phyloP scores from a whole-genome alignment of 2,888 invertebrate genomes.

The Miltochrista miniata region DNA sequence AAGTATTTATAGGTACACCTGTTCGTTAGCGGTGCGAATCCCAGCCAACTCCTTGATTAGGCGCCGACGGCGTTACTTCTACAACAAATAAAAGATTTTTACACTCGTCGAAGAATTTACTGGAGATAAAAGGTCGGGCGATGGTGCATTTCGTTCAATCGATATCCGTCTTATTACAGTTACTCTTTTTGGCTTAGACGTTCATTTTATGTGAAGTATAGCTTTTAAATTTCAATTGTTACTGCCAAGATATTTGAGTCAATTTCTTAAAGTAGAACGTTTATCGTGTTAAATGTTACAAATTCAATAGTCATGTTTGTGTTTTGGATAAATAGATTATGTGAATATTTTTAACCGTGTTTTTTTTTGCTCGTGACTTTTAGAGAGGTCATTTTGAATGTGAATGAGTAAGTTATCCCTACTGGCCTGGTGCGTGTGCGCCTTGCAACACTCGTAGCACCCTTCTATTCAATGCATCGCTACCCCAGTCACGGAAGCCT shows the following conservation, averaged over 20 bases:
- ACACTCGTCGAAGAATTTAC: constrained; percentile 63
- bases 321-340: too few relatives aligned
- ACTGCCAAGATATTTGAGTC: not conserved
- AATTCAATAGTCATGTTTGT: too few relatives aligned
- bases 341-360: too few relatives aligned
- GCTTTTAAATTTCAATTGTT: not conserved
- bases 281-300: constrained; percentile 17
- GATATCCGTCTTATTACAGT: constrained; percentile 6
- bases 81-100: constrained; percentile 78
- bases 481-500: constrained; percentile 75
- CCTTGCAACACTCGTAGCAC: constrained; percentile 19
- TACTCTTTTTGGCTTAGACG: constrained; percentile 3
- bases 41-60: constrained; percentile 83
- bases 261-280: constrained; percentile 7
- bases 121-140: constrained; percentile 43
- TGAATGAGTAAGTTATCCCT: constrained; percentile 69
- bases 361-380: too few relatives aligned
- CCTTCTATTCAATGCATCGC: constrained; percentile 42
- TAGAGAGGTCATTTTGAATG: constrained; percentile 71
- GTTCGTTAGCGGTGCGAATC: constrained; percentile 80
- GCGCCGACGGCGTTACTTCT: constrained; percentile 76
- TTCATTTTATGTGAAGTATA: not conserved
- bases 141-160: constrained; percentile 20
- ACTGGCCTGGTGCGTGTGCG: constrained; percentile 73
- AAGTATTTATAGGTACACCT: constrained; percentile 84